Evolutionary conservation across 2,888 invertebrate species (phyloP).

Genomic region (Archips xylosteana): DNA sequence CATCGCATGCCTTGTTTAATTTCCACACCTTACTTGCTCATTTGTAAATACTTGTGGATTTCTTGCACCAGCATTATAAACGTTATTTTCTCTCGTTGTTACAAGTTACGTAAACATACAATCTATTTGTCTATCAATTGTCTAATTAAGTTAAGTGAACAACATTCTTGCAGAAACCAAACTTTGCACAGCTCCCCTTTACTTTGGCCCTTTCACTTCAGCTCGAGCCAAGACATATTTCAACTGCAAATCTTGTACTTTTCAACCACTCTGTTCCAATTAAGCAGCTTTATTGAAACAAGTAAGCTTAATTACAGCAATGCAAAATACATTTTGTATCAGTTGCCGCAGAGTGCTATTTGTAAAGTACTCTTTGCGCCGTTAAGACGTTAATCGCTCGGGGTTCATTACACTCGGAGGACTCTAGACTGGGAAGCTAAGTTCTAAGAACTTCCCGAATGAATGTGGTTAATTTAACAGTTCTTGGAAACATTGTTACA

Average conservation of each 20-base stretch:
- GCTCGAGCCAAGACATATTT: constrained; percentile 44
- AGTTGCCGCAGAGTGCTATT: constrained; percentile 6
- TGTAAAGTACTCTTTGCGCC: constrained; percentile 2
- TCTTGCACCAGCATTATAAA: background rate
- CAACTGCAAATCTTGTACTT: constrained; percentile 43
- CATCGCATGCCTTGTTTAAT: constrained; percentile 44
- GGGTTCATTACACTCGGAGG: constrained; percentile 58
- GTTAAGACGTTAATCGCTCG: constrained; percentile 30
- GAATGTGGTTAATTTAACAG: constrained; percentile 75
- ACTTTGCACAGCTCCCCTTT: constrained; percentile 32
- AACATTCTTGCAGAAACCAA: constrained; percentile 23
- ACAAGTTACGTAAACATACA: background rate
- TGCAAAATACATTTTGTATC: constrained; percentile 21
- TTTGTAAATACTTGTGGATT: background rate
- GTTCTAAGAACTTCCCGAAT: constrained; percentile 71
- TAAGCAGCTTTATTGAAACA: constrained; percentile 49
- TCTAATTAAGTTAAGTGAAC: constrained; percentile 8
- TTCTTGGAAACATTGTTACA: constrained; percentile 64
- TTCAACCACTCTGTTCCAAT: constrained; percentile 51
- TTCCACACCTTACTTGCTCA: constrained; percentile 14
- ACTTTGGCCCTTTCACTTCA: constrained; percentile 45
- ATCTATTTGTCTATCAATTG: background rate
- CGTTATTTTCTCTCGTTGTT: background rate
- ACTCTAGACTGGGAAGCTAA: constrained; percentile 60
- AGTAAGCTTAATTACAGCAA: constrained; percentile 37